Evolutionary conservation across 2,888 invertebrate species (phyloP), one percentile per base, ranked within the genome.

Genomic region (Cataglyphis altisquamis): DNA sequence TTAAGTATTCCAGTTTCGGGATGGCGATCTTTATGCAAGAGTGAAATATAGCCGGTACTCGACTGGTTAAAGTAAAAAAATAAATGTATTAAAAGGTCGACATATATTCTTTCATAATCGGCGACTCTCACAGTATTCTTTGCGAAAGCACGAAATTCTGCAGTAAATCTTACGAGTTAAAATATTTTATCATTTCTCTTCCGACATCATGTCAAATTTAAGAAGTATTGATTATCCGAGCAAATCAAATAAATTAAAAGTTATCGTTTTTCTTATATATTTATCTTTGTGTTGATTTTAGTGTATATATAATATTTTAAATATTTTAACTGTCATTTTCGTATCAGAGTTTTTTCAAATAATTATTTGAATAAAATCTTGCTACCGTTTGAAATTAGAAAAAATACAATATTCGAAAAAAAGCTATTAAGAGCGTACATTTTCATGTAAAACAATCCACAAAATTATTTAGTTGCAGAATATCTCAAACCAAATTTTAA

Each of bases 1-100:
- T 80, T 80, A 80, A 80, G 32, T 60, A 80, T 72, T 80, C 78
- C 45, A 80, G 60, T 80, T 80, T 60, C 25, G 21, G 70, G 12
- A 60, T 60, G 21, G 45, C 25, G 32, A 45, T 72, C 32, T 62
- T 80, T 80, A 80, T 72, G 72, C 32, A 15, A 41, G 12, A 18
- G 72, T 72, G 45, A 80, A 72, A 60, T 72, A 62, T 45, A 32
- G 12, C 15, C 32, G 25, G 6, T 29, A 36, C 41, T 45, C 62
- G 62, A 63, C 63, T 21, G 81, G 64, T 55, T 64, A 81, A 81
- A 29, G 5, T 78, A 45, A 39, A 63, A 52, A 77, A 55, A 77
- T 77, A 60, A 57, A 60, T 32, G 21, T 41, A 67, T 25, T 57
- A 1, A 21, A 32, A 41, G 18, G 18, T 29, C 18, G 45, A 29